phyloP scores from a whole-genome alignment of 37 sponge, comb jelly and placozoan species.

The Agelas oroides region DNA sequence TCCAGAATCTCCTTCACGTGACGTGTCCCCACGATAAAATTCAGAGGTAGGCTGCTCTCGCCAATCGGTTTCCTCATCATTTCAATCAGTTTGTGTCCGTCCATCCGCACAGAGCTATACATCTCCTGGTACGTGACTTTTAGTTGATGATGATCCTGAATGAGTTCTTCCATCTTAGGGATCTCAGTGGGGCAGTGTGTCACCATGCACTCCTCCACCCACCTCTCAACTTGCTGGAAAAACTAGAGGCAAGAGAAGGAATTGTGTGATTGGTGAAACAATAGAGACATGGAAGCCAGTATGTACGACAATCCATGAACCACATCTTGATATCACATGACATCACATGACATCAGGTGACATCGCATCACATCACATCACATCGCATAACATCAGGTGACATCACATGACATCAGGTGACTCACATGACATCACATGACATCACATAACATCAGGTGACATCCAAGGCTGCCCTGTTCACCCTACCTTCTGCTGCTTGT shows the following conservation, averaged over 20 bases:
- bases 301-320: neutral
- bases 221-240: slow-evolving; percentile 39
- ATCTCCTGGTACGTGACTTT: slow-evolving; percentile 18
- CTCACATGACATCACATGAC: too few relatives aligned
- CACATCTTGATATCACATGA: neutral
- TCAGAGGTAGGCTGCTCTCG: slow-evolving; percentile 26
- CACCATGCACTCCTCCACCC: slow-evolving; percentile 43
- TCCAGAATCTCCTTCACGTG: slow-evolving; percentile 72
- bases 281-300: neutral
- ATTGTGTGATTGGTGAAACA: too few relatives aligned
- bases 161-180: neutral
- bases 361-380: too few relatives aligned
- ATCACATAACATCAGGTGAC: too few relatives aligned
- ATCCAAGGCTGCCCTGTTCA: too few relatives aligned
- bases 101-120: neutral
- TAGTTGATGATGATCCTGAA: slow-evolving; percentile 31
- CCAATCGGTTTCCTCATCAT: slow-evolving; percentile 51
- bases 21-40: slow-evolving; percentile 42
- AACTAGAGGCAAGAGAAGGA: slow-evolving; percentile 44
- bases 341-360: neutral
- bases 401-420: too few relatives aligned
- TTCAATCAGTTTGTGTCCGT: slow-evolving; percentile 59
- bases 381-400: too few relatives aligned
- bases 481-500: slow-evolving; percentile 55
- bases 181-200: slow-evolving; percentile 16